Evolutionary conservation across 1,140 invertebrate genomes (phyloP), one percentile per base, ranked within the genome.

Genomic region (Solenopsis fugax): DNA sequence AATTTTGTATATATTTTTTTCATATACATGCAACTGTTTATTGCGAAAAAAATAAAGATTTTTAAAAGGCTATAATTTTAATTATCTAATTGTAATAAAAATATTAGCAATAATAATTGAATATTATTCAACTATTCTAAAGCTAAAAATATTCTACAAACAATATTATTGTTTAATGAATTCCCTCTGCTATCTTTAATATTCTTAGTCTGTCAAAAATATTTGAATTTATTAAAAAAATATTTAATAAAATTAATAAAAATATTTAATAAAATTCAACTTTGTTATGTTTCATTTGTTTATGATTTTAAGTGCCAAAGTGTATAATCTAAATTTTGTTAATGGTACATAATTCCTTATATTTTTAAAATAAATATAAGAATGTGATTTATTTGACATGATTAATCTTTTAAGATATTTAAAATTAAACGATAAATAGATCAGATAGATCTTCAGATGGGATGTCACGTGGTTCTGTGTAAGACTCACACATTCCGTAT

Each of bases 121-220:
- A 4, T 54, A 54, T 54, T 45, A 7, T 45, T 45, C 18, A 52
- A 18, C 29, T 4, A 21, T 29, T 2, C 13, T 34, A 54, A 13
- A 29, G 10, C 54, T 73, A 73, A 73, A 73, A 73, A 29, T 73
- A 54, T 52, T 54, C 4, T 54, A 54, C 41, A 29, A 54, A 52
- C 4, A 5, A 67, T 69, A 69, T 69, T 69, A 24, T 65, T 21
- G 10, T 41, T 41, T 65, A 37, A 34, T 37, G 2, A 64, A 16
- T 64, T 5, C 18, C 7, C 3, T 64, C 18, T 64, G 7, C 29
- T 64, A 64, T 16, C 5, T 5, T 60, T 60, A 29, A 16, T 16
- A 60, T 12, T 16, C 16, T 64, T 37, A 64, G 2, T 64, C 16
- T 18, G 34, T 64, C 9, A 64, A 64, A 64, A 64, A 4, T 34